Percentiles rank a stretch among this genome's conserved stretches.
These are phyloP conservation scores for Stegostoma tigrinum DNA, from an alignment of 2,113 vertebrate species.

Conservation along the genomic window DNA sequence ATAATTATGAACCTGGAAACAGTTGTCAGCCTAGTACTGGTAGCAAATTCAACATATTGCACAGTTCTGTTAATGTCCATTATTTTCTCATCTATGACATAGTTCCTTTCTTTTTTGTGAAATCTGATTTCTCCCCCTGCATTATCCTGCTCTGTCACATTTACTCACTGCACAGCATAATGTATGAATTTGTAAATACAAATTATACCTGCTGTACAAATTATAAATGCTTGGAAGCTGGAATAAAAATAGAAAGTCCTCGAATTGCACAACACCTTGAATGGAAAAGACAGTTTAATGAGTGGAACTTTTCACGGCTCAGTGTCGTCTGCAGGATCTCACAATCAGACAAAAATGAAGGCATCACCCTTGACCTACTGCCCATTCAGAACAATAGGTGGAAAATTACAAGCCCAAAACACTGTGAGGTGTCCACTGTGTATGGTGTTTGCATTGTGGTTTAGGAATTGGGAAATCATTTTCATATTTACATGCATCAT, in stretches of 20 bases:
- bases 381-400: background rate
- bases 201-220: background rate
- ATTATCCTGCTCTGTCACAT: background rate
- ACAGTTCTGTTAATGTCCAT: background rate
- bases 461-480: background rate
- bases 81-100: background rate
- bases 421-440: background rate
- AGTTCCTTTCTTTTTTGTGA: background rate
- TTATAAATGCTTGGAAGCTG: background rate
- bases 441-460: background rate
- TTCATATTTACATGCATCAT: background rate
- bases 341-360: background rate
- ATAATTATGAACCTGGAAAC: constrained; percentile 2
- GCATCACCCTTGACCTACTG: too few relatives aligned
- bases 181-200: background rate
- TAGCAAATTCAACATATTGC: too few relatives aligned
- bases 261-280: background rate
- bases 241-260: background rate
- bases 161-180: background rate
- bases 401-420: background rate
- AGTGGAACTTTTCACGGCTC: background rate
- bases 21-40: background rate
- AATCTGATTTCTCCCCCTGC: background rate
- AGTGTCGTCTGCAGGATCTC: background rate
- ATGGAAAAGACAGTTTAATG: background rate